Conservation (phyloP, 2,797 vertebrate species). For the Calcarius lapponicus region DNA sequence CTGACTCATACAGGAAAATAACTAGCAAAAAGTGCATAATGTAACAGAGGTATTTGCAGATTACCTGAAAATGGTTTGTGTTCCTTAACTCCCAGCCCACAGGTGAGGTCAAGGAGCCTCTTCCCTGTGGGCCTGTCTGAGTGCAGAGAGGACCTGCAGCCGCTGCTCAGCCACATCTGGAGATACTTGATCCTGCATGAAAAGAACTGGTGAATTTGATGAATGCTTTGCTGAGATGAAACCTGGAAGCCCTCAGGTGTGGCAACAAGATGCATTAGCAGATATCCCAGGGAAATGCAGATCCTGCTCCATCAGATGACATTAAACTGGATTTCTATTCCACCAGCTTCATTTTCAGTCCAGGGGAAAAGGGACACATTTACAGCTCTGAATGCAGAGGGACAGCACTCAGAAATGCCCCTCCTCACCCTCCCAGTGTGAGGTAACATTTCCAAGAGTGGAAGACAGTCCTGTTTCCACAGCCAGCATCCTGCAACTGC, state of each 20-base stretch:
- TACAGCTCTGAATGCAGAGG: neutral
- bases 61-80: neutral
- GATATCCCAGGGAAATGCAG: constrained; percentile 71
- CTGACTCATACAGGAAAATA: neutral
- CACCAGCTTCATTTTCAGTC: neutral
- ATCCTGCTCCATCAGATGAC: neutral
- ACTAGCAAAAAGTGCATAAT: neutral
- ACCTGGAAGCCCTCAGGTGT: constrained; percentile 64
- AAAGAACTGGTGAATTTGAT: constrained; percentile 83
- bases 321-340: neutral
- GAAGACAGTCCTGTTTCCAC: neutral
- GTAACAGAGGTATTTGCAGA: neutral
- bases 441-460: rapidly evolving
- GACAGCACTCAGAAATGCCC: neutral
- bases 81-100: neutral
- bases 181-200: constrained; percentile 85
- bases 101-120: constrained; percentile 68
- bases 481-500: neutral
- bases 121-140: constrained; percentile 35
- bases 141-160: constrained; percentile 31
- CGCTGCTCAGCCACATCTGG: constrained; percentile 12
- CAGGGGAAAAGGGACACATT: neutral
- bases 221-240: constrained; percentile 76
- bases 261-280: constrained; percentile 73
- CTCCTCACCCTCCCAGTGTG: neutral